Base-by-base conservation (phyloP, 2,797 vertebrate species). In the Triplophysa bombifrons region DNA sequence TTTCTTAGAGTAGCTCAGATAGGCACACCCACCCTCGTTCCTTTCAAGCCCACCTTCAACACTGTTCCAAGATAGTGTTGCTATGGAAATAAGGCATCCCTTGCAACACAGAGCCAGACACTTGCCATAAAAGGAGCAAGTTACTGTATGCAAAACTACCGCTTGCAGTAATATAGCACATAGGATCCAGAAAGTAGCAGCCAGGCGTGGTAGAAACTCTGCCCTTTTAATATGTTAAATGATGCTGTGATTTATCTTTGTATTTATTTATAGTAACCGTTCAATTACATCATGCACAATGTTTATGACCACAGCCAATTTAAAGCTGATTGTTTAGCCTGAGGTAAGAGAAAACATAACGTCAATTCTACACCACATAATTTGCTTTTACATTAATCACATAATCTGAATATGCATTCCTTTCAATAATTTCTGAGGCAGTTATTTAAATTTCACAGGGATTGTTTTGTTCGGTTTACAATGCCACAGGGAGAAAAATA, bases 31-130 rank as follows among this genome's bases (percentile, higher is more conserved):
- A 20, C 51, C 12, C 60, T 27, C 19, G 19, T 50, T 66, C 41
- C 13, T 72, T 65, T 56, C 9, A 56, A 67, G 63, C 34, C 50
- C 67, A n/a, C 51, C 34, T 55, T 76, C 34, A 41, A 53, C 34
- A 55, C 30, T 70, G 67, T 50, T 71, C 17, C 60, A 51, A 74
- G 50, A 82, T 60, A 60, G 41, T 27, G 75, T 74, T 78, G 76
- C 81, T 70, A 74, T 70, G 81, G 76, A 61, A 70, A 82, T 74
- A 63, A 78, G 48, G 46, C 76, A 64, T 78, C 76, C 64, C 9
- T 72, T 34, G 46, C 9, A 82, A 48, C 48, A 53, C 34, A 58
- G 25, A 66, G 48, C 55, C 56, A 25, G 41, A 2, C 25, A 56
- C 53, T 64, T 63, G n/a, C 22, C 44, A 63, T 60, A 27, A 67